phyloP scores from a whole-genome alignment of 2,888 invertebrate species.

The Lithophane socia region DNA sequence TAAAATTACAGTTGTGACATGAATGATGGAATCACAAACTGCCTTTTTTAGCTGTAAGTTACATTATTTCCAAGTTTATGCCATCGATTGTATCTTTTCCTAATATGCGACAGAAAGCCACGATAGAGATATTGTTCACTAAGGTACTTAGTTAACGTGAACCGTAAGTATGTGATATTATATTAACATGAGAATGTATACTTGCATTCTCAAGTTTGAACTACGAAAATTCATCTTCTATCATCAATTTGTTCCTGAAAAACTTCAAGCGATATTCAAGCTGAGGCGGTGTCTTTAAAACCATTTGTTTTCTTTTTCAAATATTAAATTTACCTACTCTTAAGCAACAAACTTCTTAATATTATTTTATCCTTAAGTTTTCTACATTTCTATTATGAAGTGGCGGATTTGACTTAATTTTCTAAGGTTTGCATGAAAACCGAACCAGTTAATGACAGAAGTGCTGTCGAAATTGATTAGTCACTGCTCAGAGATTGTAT shows the following conservation, averaged over 20 bases:
- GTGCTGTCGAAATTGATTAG: conserved; percentile 22
- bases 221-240: background rate
- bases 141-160: no score
- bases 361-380: background rate
- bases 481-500: conserved; percentile 26
- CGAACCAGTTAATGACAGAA: background rate
- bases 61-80: conserved; percentile 3
- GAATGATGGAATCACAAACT: conserved; percentile 21
- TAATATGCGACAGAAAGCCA: background rate
- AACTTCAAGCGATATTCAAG: background rate
- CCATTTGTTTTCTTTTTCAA: no score
- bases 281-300: no score
- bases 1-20: conserved; percentile 48
- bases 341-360: background rate
- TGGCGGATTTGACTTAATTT: background rate
- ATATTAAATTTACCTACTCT: no score
- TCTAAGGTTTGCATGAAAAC: background rate
- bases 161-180: background rate
- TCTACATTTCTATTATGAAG: conserved; percentile 1
- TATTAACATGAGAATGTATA: background rate
- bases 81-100: background rate
- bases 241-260: background rate
- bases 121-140: background rate
- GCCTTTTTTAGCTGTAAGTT: conserved; percentile 15
- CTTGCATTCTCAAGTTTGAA: background rate